Percentiles rank a stretch among this genome's conserved stretches.
phyloP scores from a whole-genome alignment of 2,888 invertebrate genomes.

The Nyleta sp. region DNA sequence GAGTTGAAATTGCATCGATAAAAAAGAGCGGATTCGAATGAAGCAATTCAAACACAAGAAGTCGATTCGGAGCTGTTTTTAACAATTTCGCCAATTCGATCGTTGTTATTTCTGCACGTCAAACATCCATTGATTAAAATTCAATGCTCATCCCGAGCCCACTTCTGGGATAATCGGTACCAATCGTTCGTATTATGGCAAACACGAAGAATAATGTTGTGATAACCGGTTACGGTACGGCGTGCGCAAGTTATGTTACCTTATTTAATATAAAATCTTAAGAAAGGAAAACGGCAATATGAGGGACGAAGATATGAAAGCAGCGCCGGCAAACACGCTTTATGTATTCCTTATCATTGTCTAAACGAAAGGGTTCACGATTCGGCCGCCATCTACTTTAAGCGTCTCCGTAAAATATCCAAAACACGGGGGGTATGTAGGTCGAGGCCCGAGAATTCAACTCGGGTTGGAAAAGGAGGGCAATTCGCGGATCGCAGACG shows the following conservation, averaged over 20 bases:
- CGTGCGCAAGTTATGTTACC: neutral
- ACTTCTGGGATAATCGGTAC: neutral
- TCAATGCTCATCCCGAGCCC: neutral
- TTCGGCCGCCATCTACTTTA: constrained; percentile 43
- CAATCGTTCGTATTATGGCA: neutral
- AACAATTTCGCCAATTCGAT: neutral
- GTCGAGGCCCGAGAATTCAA: constrained; percentile 57
- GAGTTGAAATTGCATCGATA: constrained; percentile 12
- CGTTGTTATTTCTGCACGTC: neutral
- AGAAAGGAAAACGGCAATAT: constrained; percentile 16
- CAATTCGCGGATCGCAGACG: constrained; percentile 53
- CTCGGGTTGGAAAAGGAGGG: constrained; percentile 51
- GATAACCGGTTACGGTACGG: neutral
- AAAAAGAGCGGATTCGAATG: neutral
- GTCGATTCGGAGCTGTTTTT: neutral
- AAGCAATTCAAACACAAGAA: neutral
- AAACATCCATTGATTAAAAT: constrained; percentile 12
- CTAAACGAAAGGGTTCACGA: constrained; percentile 31
- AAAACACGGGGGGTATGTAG: constrained; percentile 50
- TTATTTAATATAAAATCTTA: constrained; percentile 20
- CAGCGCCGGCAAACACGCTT: constrained; percentile 23
- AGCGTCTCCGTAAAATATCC: constrained; percentile 54
- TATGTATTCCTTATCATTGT: constrained; percentile 37
- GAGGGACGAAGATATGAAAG: constrained; percentile 23
- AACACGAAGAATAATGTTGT: neutral